A percentile compares a stretch with the other conserved stretches of the same genome.
phyloP scores from a whole-genome alignment of 2,888 invertebrate genomes.

The Spodoptera exigua region DNA sequence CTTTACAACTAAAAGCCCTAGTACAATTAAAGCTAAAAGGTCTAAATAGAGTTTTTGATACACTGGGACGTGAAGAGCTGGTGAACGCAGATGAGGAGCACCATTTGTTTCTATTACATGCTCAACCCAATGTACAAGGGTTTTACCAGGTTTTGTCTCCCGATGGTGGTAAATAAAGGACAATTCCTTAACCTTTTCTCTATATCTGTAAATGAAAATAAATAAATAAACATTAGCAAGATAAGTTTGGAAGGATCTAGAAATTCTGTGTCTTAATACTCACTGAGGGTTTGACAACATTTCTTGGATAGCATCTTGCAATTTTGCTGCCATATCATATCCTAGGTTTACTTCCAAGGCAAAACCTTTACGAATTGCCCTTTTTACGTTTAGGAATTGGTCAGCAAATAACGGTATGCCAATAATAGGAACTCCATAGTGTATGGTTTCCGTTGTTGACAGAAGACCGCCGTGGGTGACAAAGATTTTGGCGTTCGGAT shows the following conservation, averaged over 20 bases:
- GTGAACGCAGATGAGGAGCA: conserved; percentile 82
- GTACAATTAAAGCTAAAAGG: conserved; percentile 52
- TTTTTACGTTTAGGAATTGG: conserved; percentile 69
- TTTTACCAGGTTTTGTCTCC: conserved; percentile 87
- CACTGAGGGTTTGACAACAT: conserved; percentile 66
- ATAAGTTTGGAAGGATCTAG: neutral
- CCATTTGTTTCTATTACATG: conserved; percentile 90
- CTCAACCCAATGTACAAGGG: conserved; percentile 92
- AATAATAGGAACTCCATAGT: conserved; percentile 71
- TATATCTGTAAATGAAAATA: conserved; percentile 61
- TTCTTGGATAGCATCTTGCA: conserved; percentile 66
- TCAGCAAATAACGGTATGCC: conserved; percentile 74
- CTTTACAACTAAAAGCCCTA: conserved; percentile 23
- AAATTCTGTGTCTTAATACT: conserved; percentile 31
- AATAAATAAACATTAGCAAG: neutral
- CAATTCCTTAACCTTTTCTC: conserved; percentile 61
- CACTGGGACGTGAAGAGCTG: conserved; percentile 64
- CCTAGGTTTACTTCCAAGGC: conserved; percentile 65
- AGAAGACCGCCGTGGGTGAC: conserved; percentile 74
- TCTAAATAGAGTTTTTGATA: conserved; percentile 78
- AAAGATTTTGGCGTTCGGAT: conserved; percentile 71
- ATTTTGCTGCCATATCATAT: conserved; percentile 58
- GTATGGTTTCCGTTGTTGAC: conserved; percentile 70
- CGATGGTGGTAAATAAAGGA: conserved; percentile 76
- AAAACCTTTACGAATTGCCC: conserved; percentile 68